Conservation (phyloP, 2,888 invertebrate species). For the Halocaridina rubra region DNA sequence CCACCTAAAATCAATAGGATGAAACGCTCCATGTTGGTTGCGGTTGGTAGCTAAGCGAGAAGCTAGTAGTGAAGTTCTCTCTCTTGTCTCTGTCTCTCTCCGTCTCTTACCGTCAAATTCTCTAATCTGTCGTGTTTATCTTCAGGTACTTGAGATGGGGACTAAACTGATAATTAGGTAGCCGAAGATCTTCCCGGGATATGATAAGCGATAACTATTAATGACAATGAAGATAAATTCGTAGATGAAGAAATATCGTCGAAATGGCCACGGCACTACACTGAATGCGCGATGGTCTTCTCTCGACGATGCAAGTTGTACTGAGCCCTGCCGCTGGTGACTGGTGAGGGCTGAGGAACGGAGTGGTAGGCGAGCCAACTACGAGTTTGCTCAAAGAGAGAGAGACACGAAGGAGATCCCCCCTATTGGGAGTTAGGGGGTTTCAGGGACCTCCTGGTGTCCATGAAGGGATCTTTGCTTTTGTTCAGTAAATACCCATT, state of each 20-base stretch:
- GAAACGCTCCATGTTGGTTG: neutral
- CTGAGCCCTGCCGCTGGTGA: neutral
- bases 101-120: neutral
- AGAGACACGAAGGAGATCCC: too few species aligned
- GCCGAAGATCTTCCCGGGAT: too few species aligned
- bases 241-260: neutral
- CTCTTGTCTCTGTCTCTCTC: neutral
- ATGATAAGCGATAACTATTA: too few species aligned
- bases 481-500: too few species aligned
- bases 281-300: conserved; percentile 41
- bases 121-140: neutral
- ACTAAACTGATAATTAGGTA: neutral
- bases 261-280: conserved; percentile 49
- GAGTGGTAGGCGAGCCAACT: neutral
- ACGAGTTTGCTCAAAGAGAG: too few species aligned
- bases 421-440: too few species aligned
- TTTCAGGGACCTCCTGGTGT: too few species aligned
- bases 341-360: neutral
- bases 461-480: too few species aligned
- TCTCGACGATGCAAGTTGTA: neutral
- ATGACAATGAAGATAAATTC: neutral
- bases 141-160: neutral
- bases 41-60: too few species aligned
- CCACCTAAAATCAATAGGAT: neutral
- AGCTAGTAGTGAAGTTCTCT: neutral